Evolutionary conservation across 2,888 invertebrate genomes (phyloP), one percentile per base, ranked within the genome.

Genomic region (Sepioteuthis lessoniana): DNA sequence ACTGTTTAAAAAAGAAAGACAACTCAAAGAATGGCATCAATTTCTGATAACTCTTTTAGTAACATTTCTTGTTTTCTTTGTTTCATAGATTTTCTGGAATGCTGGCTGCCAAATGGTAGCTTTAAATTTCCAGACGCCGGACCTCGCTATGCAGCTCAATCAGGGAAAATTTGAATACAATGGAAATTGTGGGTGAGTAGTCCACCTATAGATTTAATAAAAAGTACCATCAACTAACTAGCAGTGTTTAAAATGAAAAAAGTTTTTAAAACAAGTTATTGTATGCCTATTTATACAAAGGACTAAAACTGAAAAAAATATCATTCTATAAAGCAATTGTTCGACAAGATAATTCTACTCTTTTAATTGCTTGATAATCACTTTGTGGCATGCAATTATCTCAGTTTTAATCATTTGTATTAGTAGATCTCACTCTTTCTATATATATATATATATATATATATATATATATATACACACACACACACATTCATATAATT

Each of bases 121-220:
- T 0, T 98, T 99, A 91, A 99, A 99, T 98, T 99, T 99, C 98
- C 99, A 99, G 98, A 99, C 99, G 35, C 97, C 97, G 98, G 99
- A 99, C 98, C 98, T 99, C 96, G 99, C 99, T 90, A 99, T 99
- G 99, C 99, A 99, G 97, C 98, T 99, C 95, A 99, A 99, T 97
- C 99, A 99, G 98, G 99, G 99, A 96, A 99, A 99, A 98, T 99
- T 99, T 97, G 99, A 99, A 97, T 99, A 99, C 97, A 99, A 99
- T 97, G 99, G 99, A 90, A 99, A 99, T 97, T 99, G 99, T 97
- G 99, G 99, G 97, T 97, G 96, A 95, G 97, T 96, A 16, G 90
- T 21, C 25, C 5, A n/a, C n/a, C n/a, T n/a, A n/a, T n/a, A n/a
- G n/a, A n/a, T n/a, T n/a, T n/a, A n/a, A n/a, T n/a, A n/a, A n/a